A percentile compares a stretch with the other conserved stretches of the same genome.
Conservation (phyloP, 2,113 vertebrate genomes). For the Varanus salvator region DNA sequence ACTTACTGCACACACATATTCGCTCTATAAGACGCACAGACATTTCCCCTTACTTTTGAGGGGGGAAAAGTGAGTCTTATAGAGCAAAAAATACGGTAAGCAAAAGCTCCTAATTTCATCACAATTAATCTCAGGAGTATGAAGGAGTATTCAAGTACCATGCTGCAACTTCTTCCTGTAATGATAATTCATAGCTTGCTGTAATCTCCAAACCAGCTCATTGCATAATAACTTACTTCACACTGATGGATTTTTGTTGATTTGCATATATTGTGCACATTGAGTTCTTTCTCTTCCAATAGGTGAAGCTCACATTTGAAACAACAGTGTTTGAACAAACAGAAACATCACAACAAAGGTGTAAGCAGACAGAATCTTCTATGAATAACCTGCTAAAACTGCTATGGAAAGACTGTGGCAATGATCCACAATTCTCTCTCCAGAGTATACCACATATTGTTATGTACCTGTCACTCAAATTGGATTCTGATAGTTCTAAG, state of each 20-base stretch:
- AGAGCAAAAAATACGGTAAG: too few species aligned
- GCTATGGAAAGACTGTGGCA: slow-evolving; percentile 85
- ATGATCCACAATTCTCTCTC: slow-evolving; percentile 78
- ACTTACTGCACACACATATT: too few species aligned
- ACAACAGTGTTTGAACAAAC: slow-evolving; percentile 74
- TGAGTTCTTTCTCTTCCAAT: slow-evolving; percentile 36
- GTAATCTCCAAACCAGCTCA: not conserved
- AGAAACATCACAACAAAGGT: slow-evolving; percentile 59
- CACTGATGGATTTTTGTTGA: slow-evolving; percentile 46
- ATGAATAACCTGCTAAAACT: slow-evolving; percentile 87
- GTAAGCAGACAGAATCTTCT: slow-evolving; percentile 65
- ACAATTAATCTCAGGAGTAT: not conserved
- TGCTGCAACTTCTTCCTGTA: not conserved
- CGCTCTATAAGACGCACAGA: too few species aligned
- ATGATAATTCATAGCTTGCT: not conserved
- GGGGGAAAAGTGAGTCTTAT: too few species aligned
- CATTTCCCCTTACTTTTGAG: too few species aligned
- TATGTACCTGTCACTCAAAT: slow-evolving; percentile 91
- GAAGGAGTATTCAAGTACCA: not conserved
- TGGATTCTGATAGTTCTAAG: slow-evolving; percentile 84
- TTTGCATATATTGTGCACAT: not conserved
- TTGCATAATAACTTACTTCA: slow-evolving; percentile 45
- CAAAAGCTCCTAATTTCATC: not conserved
- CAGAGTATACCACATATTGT: slow-evolving; percentile 84
- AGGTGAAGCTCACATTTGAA: slow-evolving; percentile 95